phyloP scores from a whole-genome alignment of 2,888 invertebrate species.

The Cosmia pyralina region DNA sequence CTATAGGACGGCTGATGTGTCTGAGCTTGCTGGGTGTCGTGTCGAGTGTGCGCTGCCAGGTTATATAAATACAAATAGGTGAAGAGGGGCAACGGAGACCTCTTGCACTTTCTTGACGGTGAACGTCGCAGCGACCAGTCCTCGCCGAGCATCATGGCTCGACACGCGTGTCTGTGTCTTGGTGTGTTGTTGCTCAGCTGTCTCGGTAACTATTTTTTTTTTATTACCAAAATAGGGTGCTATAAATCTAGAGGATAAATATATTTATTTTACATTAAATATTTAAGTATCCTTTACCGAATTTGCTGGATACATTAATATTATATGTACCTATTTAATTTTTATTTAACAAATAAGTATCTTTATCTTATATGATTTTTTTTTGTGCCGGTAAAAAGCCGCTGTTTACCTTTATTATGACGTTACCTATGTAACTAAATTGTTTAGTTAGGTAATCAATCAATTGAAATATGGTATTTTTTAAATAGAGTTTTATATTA shows the following conservation, averaged over 20 bases:
- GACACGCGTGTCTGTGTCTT: constrained; percentile 88
- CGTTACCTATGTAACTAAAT: neutral
- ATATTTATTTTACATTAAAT: constrained; percentile 20
- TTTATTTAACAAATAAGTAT: neutral
- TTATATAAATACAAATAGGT: constrained; percentile 90
- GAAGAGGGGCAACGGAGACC: constrained; percentile 88
- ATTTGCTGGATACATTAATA: constrained; percentile 6
- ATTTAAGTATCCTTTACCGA: constrained; percentile 9
- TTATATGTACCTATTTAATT: neutral
- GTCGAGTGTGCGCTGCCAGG: constrained; percentile 78
- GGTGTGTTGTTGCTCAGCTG: constrained; percentile 86
- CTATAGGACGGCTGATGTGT: constrained; percentile 80
- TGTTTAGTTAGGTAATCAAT: neutral
- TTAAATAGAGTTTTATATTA: neutral
- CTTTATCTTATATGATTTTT: neutral
- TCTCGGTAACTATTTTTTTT: constrained; percentile 84
- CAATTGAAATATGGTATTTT: neutral
- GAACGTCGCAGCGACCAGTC: constrained; percentile 85
- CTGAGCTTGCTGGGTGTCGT: constrained; percentile 75
- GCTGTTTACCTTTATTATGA: constrained; percentile 3
- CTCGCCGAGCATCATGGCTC: constrained; percentile 90
- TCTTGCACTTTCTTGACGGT: constrained; percentile 88
- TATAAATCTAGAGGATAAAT: constrained; percentile 30
- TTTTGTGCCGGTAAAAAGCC: constrained; percentile 8
- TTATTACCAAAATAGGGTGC: constrained; percentile 12